These are phyloP conservation scores for Mallateleia sp. DNA, from an alignment of 2,888 invertebrate species.

Conservation along the genomic window DNA sequence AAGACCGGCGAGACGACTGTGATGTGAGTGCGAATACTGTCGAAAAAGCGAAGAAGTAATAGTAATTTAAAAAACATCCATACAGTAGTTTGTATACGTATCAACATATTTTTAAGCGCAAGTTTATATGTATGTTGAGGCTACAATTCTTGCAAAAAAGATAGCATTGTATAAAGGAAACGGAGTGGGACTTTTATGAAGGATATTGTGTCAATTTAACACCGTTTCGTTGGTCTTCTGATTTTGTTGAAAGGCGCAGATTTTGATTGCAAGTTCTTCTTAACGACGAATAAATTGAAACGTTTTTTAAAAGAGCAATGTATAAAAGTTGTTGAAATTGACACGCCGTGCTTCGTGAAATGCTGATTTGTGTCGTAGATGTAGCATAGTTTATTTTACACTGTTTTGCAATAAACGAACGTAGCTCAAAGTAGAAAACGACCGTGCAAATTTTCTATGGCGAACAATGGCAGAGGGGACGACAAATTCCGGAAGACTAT, in stretches of 20 bases:
- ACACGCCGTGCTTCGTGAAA: constrained; percentile 59
- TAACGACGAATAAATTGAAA: too few species aligned
- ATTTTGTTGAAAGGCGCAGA: too few species aligned
- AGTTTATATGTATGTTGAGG: constrained; percentile 56
- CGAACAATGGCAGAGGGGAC: constrained; percentile 26
- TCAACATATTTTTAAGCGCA: constrained; percentile 77
- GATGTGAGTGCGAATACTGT: constrained; percentile 81
- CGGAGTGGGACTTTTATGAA: constrained; percentile 23
- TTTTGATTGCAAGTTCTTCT: too few species aligned
- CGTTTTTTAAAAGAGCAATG: too few species aligned
- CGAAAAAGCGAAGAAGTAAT: constrained; percentile 12
- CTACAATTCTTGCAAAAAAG: constrained; percentile 22
- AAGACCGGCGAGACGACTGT: constrained; percentile 82
- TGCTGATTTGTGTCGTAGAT: constrained; percentile 58
- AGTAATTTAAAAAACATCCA: too few species aligned
- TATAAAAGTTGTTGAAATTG: constrained; percentile 50
- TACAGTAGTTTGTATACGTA: constrained; percentile 66
- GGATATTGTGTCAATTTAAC: constrained; percentile 60
- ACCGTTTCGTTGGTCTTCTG: too few species aligned
- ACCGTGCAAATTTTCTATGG: constrained; percentile 66
- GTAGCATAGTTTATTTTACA: constrained; percentile 72
- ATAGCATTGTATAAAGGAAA: constrained; percentile 51
- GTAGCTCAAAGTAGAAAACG: constrained; percentile 63
- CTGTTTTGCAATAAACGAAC: constrained; percentile 68
- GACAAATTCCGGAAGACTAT: constrained; percentile 35